Conservation (phyloP, 2,113 vertebrate genomes). For the Osmerus eperlanus region DNA sequence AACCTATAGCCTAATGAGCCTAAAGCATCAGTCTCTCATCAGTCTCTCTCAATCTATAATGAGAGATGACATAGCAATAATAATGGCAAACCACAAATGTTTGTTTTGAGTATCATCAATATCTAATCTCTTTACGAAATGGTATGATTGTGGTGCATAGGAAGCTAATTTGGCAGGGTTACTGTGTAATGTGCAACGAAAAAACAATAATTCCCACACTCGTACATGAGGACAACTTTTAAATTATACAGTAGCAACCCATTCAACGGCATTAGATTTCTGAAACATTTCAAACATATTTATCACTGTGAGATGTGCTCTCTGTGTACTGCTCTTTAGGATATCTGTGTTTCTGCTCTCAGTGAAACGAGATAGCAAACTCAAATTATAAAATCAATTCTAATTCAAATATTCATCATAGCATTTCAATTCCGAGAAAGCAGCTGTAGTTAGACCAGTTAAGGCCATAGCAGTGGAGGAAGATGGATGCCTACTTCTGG, state of each 20-base stretch:
- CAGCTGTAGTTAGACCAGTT: slow-evolving; percentile 59
- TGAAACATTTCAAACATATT: slow-evolving; percentile 40
- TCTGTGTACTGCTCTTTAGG: slow-evolving; percentile 62
- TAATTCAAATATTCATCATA: slow-evolving; percentile 75
- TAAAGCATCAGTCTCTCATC: no score
- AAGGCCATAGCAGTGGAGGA: slow-evolving; percentile 48
- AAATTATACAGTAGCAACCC: slow-evolving; percentile 17
- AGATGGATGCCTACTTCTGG: slow-evolving; percentile 57
- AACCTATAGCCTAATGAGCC: no score
- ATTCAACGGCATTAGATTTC: slow-evolving; percentile 31
- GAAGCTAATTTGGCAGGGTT: no score
- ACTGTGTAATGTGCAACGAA: no score
- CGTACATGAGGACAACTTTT: slow-evolving; percentile 10
- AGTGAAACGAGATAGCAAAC: slow-evolving; percentile 67
- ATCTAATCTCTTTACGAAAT: no score
- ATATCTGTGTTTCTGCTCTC: slow-evolving; percentile 63
- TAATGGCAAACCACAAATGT: no score
- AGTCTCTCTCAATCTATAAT: no score
- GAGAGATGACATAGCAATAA: no score
- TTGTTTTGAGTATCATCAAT: no score
- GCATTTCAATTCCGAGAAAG: slow-evolving; percentile 69
- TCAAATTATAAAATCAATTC: slow-evolving; percentile 76
- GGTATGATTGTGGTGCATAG: no score
- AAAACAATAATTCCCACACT: not conserved
- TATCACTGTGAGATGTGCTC: slow-evolving; percentile 37